Evolutionary conservation across 2,888 invertebrate genomes (phyloP).

Genomic region (Trimorus sp.): DNA sequence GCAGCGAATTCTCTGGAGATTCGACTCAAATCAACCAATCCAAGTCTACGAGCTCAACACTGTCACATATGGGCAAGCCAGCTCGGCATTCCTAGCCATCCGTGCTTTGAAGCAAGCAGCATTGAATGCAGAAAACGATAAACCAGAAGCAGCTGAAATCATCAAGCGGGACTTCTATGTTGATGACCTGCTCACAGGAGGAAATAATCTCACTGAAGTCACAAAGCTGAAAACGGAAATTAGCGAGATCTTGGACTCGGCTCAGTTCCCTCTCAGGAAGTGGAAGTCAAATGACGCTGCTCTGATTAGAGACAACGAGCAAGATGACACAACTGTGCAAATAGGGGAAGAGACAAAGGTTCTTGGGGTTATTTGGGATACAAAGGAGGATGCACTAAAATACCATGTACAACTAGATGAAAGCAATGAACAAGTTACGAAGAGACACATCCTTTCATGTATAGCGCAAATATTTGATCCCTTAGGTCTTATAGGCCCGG

Average conservation of each 20-base stretch:
- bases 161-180: slow-evolving; percentile 16
- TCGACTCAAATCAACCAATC: neutral
- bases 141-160: neutral
- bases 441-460: slow-evolving; percentile 28
- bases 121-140: neutral
- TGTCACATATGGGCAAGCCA: slow-evolving; percentile 11
- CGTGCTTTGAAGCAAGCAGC: slow-evolving; percentile 6
- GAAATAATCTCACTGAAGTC: neutral
- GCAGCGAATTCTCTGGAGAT: slow-evolving; percentile 10
- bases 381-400: slow-evolving; percentile 37
- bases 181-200: slow-evolving; percentile 32
- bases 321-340: neutral
- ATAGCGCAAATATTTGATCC: slow-evolving; percentile 28
- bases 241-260: neutral
- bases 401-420: slow-evolving; percentile 18
- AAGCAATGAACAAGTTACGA: neutral
- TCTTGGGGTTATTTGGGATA: slow-evolving; percentile 50
- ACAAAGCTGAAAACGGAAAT: neutral
- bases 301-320: neutral
- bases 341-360: slow-evolving; percentile 34
- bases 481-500: slow-evolving; percentile 11
- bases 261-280: slow-evolving; percentile 12
- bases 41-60: slow-evolving; percentile 8
- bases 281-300: slow-evolving; percentile 3
- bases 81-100: slow-evolving; percentile 5